A percentile compares a stretch with the other conserved stretches of the same genome.
These are phyloP conservation scores for Microctonus hyperodae DNA, from an alignment of 2,888 invertebrate genomes.

Conservation along the genomic window DNA sequence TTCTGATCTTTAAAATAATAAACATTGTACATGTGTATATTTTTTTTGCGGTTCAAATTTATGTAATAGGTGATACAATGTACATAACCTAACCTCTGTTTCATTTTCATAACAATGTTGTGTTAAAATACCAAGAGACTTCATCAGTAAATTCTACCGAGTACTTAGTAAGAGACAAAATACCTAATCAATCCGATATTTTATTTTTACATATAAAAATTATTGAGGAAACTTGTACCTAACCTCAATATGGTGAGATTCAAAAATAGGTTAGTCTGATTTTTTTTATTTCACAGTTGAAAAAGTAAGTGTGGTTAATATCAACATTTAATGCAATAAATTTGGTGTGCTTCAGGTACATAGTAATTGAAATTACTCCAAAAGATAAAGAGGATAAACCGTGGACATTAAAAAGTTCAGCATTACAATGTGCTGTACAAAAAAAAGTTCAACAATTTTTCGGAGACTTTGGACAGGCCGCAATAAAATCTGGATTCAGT, in stretches of 20 bases:
- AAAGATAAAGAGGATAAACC: constrained; percentile 64
- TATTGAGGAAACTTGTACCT: too few relatives aligned
- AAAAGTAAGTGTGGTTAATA: constrained; percentile 13
- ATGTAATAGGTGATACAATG: too few relatives aligned
- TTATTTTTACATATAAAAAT: too few relatives aligned
- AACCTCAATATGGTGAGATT: constrained; percentile 69
- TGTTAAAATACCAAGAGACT: too few relatives aligned
- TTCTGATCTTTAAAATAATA: too few relatives aligned
- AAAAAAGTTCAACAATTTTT: constrained; percentile 73
- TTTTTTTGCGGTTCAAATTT: too few relatives aligned
- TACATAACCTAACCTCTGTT: too few relatives aligned
- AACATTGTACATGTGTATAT: too few relatives aligned
- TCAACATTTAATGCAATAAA: neutral
- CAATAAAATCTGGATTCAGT: constrained; percentile 73
- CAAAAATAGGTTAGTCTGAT: constrained; percentile 68
- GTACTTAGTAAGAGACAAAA: too few relatives aligned
- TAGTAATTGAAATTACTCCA: constrained; percentile 72
- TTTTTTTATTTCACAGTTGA: constrained; percentile 18
- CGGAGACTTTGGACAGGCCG: constrained; percentile 79
- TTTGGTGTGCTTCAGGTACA: constrained; percentile 68
- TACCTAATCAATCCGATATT: too few relatives aligned
- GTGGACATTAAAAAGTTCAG: constrained; percentile 65
- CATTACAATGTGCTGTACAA: constrained; percentile 68
- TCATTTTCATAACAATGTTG: too few relatives aligned
- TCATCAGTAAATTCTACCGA: too few relatives aligned